Percentiles rank a stretch among this genome's conserved stretches.
These are phyloP conservation scores for Neoascia interrupta DNA, from an alignment of 2,888 invertebrate genomes.

Conservation along the genomic window DNA sequence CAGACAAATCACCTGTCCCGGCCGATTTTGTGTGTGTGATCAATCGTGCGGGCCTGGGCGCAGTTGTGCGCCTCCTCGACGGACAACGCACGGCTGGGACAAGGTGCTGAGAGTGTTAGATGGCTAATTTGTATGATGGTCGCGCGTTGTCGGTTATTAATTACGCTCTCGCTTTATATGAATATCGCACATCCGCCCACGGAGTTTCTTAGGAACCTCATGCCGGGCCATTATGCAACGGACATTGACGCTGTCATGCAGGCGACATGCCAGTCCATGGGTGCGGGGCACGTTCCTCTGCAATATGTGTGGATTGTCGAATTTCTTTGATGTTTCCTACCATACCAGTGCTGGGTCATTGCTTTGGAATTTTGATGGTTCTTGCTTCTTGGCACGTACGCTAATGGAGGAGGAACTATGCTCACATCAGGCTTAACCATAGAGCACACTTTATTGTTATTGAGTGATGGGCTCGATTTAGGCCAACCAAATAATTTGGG, in stretches of 20 bases:
- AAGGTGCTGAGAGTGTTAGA: slow-evolving; percentile 59
- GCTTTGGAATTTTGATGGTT: too few species aligned
- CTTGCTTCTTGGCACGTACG: neutral
- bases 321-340: slow-evolving; percentile 29
- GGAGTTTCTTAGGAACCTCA: slow-evolving; percentile 41
- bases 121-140: slow-evolving; percentile 61
- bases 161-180: slow-evolving; percentile 51
- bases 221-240: slow-evolving; percentile 56
- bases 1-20: slow-evolving; percentile 68
- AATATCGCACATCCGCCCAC: slow-evolving; percentile 69
- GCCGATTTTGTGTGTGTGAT: slow-evolving; percentile 55
- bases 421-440: too few species aligned
- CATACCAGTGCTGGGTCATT: slow-evolving; percentile 20
- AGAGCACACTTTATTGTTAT: too few species aligned
- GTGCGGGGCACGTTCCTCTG: slow-evolving; percentile 31
- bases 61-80: neutral
- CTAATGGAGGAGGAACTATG: neutral
- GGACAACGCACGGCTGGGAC: neutral
- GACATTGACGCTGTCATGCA: slow-evolving; percentile 44
- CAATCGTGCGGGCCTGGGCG: slow-evolving; percentile 36
- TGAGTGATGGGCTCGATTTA: too few species aligned
- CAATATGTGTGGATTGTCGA: slow-evolving; percentile 33
- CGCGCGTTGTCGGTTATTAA: slow-evolving; percentile 67
- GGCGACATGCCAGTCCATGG: slow-evolving; percentile 54
- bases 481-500: too few species aligned